phyloP scores from a whole-genome alignment of 2,113 vertebrate genomes.

The Percina caprodes region DNA sequence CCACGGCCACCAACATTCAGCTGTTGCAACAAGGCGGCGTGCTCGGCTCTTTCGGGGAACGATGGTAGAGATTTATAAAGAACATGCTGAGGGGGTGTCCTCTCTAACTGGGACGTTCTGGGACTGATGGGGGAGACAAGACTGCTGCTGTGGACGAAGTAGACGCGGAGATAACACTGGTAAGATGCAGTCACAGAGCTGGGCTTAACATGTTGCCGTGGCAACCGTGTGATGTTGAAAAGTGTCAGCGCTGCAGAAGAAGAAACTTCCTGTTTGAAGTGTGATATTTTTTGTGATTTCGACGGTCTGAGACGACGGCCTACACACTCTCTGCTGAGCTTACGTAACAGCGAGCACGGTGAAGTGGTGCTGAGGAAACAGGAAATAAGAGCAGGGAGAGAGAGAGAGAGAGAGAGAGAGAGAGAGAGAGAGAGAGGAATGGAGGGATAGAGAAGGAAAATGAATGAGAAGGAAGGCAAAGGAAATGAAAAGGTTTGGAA shows the following conservation, averaged over 20 bases:
- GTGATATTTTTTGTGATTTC: slow-evolving; percentile 24
- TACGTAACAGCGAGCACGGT: slow-evolving; percentile 59
- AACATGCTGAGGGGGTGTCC: too few relatives aligned
- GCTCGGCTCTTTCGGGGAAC: too few relatives aligned
- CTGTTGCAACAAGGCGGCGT: too few relatives aligned
- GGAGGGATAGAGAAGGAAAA: background rate
- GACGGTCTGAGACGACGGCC: slow-evolving; percentile 75
- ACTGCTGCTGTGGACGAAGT: too few relatives aligned
- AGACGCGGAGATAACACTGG: too few relatives aligned
- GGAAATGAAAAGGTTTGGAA: too few relatives aligned
- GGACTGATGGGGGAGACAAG: too few relatives aligned
- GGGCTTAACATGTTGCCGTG: slow-evolving; percentile 26
- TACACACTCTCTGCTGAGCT: slow-evolving; percentile 75
- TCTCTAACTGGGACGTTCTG: too few relatives aligned
- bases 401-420: background rate
- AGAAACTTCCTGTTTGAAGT: slow-evolving; percentile 64
- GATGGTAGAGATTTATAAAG: too few relatives aligned
- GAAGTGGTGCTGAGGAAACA: too few relatives aligned
- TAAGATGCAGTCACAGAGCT: background rate
- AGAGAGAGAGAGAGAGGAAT: background rate
- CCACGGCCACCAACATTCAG: too few relatives aligned
- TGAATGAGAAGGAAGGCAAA: background rate
- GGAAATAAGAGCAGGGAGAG: too few relatives aligned
- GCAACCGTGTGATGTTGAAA: slow-evolving; percentile 48
- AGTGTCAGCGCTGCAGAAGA: slow-evolving; percentile 3